Percentiles rank a stretch among this genome's conserved stretches.
Conservation (phyloP, 2,888 invertebrate genomes). For the Tinea trinotella region DNA sequence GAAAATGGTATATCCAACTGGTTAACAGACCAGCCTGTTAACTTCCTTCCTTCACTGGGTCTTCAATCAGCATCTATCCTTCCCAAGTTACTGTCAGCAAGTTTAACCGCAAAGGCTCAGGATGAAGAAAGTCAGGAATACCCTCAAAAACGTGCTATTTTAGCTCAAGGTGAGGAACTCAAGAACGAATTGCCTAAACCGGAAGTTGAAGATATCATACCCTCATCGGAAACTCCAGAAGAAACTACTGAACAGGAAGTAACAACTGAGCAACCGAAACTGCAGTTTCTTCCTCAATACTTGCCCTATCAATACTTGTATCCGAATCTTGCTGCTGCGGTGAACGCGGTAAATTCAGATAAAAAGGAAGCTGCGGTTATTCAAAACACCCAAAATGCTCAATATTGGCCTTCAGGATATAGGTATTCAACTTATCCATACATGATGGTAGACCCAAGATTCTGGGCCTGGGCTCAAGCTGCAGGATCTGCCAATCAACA, state of each 20-base stretch:
- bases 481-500: not conserved
- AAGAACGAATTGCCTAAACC: conserved; percentile 42
- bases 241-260: conserved; percentile 24
- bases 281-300: conserved; percentile 31
- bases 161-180: conserved; percentile 37
- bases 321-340: conserved; percentile 50
- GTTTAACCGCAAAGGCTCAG: not conserved
- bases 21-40: conserved; percentile 54
- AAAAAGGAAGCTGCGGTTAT: conserved; percentile 43
- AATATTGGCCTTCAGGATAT: conserved; percentile 41
- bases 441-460: conserved; percentile 49
- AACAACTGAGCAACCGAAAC: not conserved
- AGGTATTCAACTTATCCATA: conserved; percentile 48
- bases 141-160: conserved; percentile 44
- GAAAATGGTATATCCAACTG: conserved; percentile 54
- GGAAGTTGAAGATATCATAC: not conserved
- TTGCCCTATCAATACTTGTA: conserved; percentile 49
- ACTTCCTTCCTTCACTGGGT: conserved; percentile 38
- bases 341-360: conserved; percentile 37
- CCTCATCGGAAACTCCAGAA: conserved; percentile 30
- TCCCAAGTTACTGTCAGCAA: not conserved
- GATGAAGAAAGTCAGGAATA: too few relatives aligned
- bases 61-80: conserved; percentile 27
- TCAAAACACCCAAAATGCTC: conserved; percentile 29
- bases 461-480: conserved; percentile 34